Percentiles rank a stretch among this genome's conserved stretches.
Conservation (phyloP, 1,140 invertebrate genomes). For the Nymphalis io region DNA sequence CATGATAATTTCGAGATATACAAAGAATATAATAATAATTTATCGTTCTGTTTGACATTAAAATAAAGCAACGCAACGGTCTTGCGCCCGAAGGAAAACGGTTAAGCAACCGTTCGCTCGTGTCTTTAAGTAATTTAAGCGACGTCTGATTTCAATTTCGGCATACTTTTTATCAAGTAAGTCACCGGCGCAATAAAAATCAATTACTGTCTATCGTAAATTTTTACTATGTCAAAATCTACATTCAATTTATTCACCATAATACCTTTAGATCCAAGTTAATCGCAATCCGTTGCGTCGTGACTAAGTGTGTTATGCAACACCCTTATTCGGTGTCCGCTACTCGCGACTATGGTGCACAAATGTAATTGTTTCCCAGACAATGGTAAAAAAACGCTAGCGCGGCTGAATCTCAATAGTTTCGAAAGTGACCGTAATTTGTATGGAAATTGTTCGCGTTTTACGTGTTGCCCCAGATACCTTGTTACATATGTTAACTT, state of each 20-base stretch:
- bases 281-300: background rate
- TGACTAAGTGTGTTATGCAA: slow-evolving; percentile 18
- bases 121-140: slow-evolving; percentile 27
- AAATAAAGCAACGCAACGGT: slow-evolving; percentile 18
- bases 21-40: slow-evolving; percentile 25
- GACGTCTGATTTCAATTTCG: slow-evolving; percentile 29
- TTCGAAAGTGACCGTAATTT: slow-evolving; percentile 75
- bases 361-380: slow-evolving; percentile 49
- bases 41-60: slow-evolving; percentile 21
- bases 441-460: slow-evolving; percentile 67
- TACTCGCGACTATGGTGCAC: slow-evolving; percentile 34
- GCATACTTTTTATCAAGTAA: slow-evolving; percentile 32
- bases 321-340: slow-evolving; percentile 6
- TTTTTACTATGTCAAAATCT: slow-evolving; percentile 45
- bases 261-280: slow-evolving; percentile 53
- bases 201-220: slow-evolving; percentile 26
- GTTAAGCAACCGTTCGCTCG: slow-evolving; percentile 21
- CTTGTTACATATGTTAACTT: slow-evolving; percentile 61
- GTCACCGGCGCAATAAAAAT: slow-evolving; percentile 29
- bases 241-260: slow-evolving; percentile 54
- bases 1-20: slow-evolving; percentile 9
- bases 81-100: slow-evolving; percentile 2
- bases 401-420: slow-evolving; percentile 61
- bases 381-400: slow-evolving; percentile 64
- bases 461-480: slow-evolving; percentile 60